Percentiles rank a stretch among this genome's conserved stretches.
These are phyloP conservation scores for Lasioglossum malachurum DNA, from an alignment of 2,888 invertebrate species.

Conservation along the genomic window DNA sequence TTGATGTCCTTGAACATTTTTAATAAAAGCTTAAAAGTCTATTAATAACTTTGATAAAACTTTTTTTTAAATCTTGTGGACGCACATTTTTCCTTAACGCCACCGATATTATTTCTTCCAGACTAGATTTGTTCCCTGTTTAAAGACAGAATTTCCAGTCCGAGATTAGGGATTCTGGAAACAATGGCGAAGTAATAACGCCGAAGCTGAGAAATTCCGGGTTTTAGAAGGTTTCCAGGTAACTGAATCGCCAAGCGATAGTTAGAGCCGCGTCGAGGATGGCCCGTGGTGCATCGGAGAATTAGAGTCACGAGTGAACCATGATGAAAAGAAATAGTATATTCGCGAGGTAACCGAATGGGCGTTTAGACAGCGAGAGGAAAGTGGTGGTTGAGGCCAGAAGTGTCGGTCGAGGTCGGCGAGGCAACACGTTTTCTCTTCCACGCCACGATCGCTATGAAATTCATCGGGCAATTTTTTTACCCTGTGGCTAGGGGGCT, in stretches of 20 bases:
- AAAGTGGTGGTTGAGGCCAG: constrained; percentile 68
- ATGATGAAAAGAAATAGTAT: constrained; percentile 46
- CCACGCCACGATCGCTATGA: constrained; percentile 37
- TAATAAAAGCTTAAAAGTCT: no score
- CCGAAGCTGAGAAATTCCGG: not conserved
- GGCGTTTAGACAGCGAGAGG: constrained; percentile 59
- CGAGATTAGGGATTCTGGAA: not conserved
- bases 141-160: not conserved
- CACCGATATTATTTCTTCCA: not conserved
- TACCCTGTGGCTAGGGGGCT: constrained; percentile 35
- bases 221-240: constrained; percentile 28
- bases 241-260: constrained; percentile 55
- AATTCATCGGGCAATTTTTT: constrained; percentile 62
- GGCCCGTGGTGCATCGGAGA: constrained; percentile 16
- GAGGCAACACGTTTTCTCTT: constrained; percentile 57
- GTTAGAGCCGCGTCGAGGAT: constrained; percentile 27
- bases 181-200: not conserved
- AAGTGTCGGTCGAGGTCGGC: constrained; percentile 65
- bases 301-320: constrained; percentile 27
- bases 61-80: no score
- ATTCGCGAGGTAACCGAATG: constrained; percentile 46
- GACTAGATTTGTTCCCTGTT: not conserved
- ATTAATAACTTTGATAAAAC: not conserved
- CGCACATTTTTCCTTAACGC: not conserved
- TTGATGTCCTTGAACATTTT: no score